Evolutionary conservation across 2,113 vertebrate species (phyloP), one percentile per base, ranked within the genome.

Genomic region (Atlantisia rogersi): DNA sequence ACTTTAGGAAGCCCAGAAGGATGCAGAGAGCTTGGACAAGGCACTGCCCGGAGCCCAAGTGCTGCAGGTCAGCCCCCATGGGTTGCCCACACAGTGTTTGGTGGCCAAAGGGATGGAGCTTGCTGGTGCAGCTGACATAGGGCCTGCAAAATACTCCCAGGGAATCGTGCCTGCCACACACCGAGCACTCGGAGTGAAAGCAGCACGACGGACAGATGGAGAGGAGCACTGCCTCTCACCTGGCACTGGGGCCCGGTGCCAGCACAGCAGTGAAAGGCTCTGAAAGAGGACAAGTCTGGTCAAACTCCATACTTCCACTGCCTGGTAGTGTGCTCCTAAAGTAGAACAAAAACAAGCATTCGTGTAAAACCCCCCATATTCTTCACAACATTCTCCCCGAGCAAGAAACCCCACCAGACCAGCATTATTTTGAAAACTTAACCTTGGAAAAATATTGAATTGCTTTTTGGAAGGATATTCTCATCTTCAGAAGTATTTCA

Each of bases 321-420:
- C 0, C 0, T 0, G 0, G 14, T 6, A 35, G 5, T 0, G 1
- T 8, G 24, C 62, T 84, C n/a, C 90, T 50, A 4, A 35, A 69
- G 59, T 40, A 73, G 44, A 48, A 44, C n/a, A n/a, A 78, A 74
- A n/a, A 6, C 40, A 91, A 92, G 37, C 55, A 63, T 44, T 74
- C 62, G 21, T 55, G 39, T 37, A 35, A 78, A 78, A 58, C 14
- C 67, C 42, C 32, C 10, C 29, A 10, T 14, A 21, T 29, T 68
- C 14, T 46, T 24, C 39, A 14, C 35, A 64, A 75, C 17, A 46
- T 29, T 26, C 20, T 12, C 11, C 32, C 25, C 31, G 35, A 56
- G 28, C 9, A 26, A 82, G 40, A 92, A 90, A 58, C 26, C 42
- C 16, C 58, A 40, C 28, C 19, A 82, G 40, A 32, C 13, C 21